Percentiles rank a stretch among this genome's conserved stretches.
phyloP scores from a whole-genome alignment of 1,140 invertebrate species.

The Trichoplusia ni region DNA sequence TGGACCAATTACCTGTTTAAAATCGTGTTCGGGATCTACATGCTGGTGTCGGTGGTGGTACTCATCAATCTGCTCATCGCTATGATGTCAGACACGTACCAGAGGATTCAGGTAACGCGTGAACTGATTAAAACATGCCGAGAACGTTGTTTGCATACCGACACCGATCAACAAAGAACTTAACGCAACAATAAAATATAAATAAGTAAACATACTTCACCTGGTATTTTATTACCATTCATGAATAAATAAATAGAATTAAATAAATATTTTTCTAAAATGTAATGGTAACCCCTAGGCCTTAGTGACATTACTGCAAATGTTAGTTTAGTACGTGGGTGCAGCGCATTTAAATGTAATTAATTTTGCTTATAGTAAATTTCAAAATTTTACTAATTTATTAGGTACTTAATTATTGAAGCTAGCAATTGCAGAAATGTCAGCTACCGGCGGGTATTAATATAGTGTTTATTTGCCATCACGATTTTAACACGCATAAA shows the following conservation, averaged over 20 bases:
- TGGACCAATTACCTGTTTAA: slow-evolving; percentile 92
- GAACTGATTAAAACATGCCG: slow-evolving; percentile 7
- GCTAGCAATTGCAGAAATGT: too few species aligned
- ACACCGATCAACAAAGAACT: not conserved
- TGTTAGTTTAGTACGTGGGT: too few species aligned
- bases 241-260: not conserved
- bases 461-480: too few species aligned
- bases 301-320: too few species aligned
- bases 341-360: too few species aligned
- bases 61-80: slow-evolving; percentile 99
- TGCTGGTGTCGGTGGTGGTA: slow-evolving; percentile 99
- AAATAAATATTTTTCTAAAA: not conserved
- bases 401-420: too few species aligned
- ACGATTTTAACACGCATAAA: too few species aligned
- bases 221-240: too few species aligned
- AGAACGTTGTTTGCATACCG: not conserved
- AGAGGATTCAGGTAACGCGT: slow-evolving; percentile 93
- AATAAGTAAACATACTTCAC: not conserved
- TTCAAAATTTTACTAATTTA: too few species aligned
- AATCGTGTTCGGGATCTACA: slow-evolving; percentile 94
- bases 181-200: not conserved
- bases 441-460: too few species aligned
- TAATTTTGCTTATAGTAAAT: too few species aligned
- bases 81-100: slow-evolving; percentile 99
- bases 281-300: too few species aligned